Evolutionary conservation across 2,113 vertebrate species (phyloP).

Genomic region (Bos javanicus): DNA sequence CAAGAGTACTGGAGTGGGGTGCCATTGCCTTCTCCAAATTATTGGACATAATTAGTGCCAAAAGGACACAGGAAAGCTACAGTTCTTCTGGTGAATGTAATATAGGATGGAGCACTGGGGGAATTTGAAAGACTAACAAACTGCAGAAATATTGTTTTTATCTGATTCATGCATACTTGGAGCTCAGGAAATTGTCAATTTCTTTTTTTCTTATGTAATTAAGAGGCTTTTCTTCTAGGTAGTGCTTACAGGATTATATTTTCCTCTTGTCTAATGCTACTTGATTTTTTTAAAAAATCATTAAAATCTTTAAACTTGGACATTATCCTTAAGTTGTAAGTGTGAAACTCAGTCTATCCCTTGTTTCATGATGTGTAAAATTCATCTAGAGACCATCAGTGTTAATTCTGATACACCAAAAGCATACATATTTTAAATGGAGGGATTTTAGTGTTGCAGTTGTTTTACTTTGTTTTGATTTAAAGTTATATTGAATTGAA

Average conservation of each 20-base stretch:
- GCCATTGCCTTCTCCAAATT: background rate
- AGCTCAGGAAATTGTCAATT: background rate
- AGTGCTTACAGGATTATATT: constrained; percentile 32
- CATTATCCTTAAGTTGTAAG: constrained; percentile 1
- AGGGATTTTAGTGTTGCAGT: background rate
- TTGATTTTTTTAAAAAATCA: constrained; percentile 32
- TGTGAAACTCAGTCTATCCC: background rate
- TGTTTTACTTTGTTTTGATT: background rate
- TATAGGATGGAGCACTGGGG: background rate
- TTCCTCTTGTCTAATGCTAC: background rate
- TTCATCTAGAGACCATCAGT: background rate
- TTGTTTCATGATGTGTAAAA: constrained; percentile 29
- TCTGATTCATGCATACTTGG: background rate
- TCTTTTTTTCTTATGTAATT: constrained; percentile 6
- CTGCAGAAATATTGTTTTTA: background rate
- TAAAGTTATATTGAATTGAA: constrained; percentile 6
- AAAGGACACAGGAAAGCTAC: background rate
- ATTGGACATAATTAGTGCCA: background rate
- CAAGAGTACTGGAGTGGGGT: too few species aligned
- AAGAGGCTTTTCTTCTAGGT: constrained; percentile 16
- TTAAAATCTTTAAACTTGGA: background rate
- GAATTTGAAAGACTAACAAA: background rate
- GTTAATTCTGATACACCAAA: constrained; percentile 6
- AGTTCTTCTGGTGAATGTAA: background rate
- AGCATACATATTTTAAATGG: background rate